Percentiles rank a stretch among this genome's conserved stretches.
These are phyloP conservation scores for Micronisus gabar DNA, from an alignment of 2,113 vertebrate species.

Conservation along the genomic window DNA sequence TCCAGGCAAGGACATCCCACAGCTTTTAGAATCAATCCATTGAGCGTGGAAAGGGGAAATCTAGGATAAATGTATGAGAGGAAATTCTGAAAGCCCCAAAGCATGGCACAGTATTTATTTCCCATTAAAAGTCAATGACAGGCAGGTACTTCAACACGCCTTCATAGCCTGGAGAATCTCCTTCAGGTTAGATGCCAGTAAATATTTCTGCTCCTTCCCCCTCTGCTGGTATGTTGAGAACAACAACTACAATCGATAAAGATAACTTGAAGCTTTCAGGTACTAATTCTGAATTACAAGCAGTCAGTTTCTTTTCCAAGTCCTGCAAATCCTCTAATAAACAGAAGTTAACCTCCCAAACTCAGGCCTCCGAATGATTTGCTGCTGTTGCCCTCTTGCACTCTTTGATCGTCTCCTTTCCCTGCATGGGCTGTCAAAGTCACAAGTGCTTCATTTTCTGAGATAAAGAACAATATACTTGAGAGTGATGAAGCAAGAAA, in stretches of 20 bases:
- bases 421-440: background rate
- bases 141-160: background rate
- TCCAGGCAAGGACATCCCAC: background rate
- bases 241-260: background rate
- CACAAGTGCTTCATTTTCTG: background rate
- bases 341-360: background rate
- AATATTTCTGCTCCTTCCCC: background rate
- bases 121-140: background rate
- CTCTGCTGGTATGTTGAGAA: background rate
- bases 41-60: background rate
- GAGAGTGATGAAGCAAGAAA: background rate
- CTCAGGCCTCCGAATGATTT: background rate
- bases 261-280: background rate
- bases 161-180: background rate
- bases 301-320: background rate
- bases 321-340: background rate
- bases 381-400: background rate
- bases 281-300: background rate
- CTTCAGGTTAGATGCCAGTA: background rate
- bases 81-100: background rate
- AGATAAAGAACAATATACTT: background rate
- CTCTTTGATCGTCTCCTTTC: background rate
- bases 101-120: background rate
- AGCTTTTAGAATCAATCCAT: background rate
- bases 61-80: rapidly evolving